Percentiles rank a stretch among this genome's conserved stretches.
Evolutionary conservation across 1,140 invertebrate genomes (phyloP).

Genomic region (Dryas iulia): DNA sequence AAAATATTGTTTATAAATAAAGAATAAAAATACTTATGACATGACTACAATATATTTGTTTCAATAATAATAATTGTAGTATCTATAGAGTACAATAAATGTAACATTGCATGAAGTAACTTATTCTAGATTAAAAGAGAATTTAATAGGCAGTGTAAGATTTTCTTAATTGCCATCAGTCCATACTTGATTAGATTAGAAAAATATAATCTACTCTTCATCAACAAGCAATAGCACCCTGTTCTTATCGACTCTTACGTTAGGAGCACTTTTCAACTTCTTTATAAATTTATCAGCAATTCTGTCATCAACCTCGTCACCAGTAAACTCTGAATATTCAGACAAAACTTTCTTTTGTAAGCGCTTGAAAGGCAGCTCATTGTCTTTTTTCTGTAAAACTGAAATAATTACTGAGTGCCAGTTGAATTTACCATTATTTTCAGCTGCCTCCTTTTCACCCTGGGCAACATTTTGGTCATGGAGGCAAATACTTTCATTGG

Average conservation of each 20-base stretch:
- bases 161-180: conserved; percentile 21
- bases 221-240: conserved; percentile 53
- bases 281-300: conserved; percentile 77
- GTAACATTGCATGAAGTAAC: conserved; percentile 11
- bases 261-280: conserved; percentile 72
- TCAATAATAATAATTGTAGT: conserved; percentile 12
- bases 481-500: conserved; percentile 55
- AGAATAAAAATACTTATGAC: not conserved
- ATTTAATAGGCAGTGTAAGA: conserved; percentile 26
- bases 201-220: conserved; percentile 17
- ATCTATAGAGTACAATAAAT: conserved; percentile 13
- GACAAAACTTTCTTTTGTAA: conserved; percentile 71
- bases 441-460: conserved; percentile 41
- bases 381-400: conserved; percentile 67
- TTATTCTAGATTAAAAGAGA: conserved; percentile 15
- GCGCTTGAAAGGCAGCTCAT: conserved; percentile 70
- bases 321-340: conserved; percentile 68
- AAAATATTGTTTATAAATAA: not conserved
- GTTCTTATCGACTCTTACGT: conserved; percentile 73
- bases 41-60: conserved; percentile 13
- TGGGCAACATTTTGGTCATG: conserved; percentile 75
- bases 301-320: conserved; percentile 67
- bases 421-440: conserved; percentile 60
- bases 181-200: conserved; percentile 2
- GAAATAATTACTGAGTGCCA: conserved; percentile 72